Conservation (phyloP, 2,888 invertebrate species). For the Lissonota sp. region DNA sequence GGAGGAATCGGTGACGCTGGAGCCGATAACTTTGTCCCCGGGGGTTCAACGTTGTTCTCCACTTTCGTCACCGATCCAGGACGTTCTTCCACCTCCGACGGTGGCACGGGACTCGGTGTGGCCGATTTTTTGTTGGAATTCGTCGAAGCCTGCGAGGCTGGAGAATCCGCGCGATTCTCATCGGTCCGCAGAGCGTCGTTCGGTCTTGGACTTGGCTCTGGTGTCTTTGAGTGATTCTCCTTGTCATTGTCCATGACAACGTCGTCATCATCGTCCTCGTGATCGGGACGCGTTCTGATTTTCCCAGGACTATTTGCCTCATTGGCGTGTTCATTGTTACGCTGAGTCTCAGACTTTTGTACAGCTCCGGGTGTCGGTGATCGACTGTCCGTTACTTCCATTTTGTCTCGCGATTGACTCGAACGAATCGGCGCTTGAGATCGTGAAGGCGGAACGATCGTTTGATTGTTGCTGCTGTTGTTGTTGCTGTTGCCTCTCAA, state of each 20-base stretch:
- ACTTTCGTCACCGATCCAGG: constrained; percentile 26
- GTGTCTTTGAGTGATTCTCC: constrained; percentile 32
- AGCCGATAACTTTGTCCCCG: constrained; percentile 14
- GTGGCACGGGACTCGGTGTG: constrained; percentile 45
- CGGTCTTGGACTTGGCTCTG: constrained; percentile 14
- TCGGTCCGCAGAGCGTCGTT: constrained; percentile 14
- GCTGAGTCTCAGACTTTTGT: constrained; percentile 8
- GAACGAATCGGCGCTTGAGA: constrained; percentile 56
- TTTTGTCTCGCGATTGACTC: constrained; percentile 69
- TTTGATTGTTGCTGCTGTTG: constrained; percentile 8
- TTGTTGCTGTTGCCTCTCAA: constrained; percentile 3
- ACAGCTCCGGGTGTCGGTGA: constrained; percentile 44
- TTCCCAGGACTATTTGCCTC: constrained; percentile 34
- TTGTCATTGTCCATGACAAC: constrained; percentile 72
- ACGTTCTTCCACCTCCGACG: constrained; percentile 19
- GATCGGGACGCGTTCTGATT: constrained; percentile 49
- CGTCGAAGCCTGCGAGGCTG: constrained; percentile 18
- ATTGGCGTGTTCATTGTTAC: constrained; percentile 15
- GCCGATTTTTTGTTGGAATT: constrained; percentile 40
- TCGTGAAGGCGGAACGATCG: constrained; percentile 24
- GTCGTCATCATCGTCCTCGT: constrained; percentile 75
- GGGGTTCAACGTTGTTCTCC: constrained; percentile 34
- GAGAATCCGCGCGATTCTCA: constrained; percentile 18
- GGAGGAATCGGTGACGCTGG: constrained; percentile 30
- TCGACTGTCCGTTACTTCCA: constrained; percentile 71